A percentile compares a stretch with the other conserved stretches of the same genome.
phyloP scores from a whole-genome alignment of 2,888 invertebrate species.

The Acleris holmiana region DNA sequence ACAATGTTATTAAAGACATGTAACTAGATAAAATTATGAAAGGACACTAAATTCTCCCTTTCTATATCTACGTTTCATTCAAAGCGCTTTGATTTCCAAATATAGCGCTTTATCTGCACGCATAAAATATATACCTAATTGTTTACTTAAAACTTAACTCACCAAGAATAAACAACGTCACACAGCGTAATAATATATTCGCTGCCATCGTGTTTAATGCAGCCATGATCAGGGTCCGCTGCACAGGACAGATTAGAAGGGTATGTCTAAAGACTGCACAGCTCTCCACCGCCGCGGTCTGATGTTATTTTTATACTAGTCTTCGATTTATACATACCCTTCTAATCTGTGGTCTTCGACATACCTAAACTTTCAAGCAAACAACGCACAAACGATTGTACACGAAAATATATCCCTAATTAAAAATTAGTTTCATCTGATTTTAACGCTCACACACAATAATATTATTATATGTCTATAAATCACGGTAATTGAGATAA shows the following conservation, averaged over 20 bases:
- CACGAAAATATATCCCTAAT: slow-evolving; percentile 38
- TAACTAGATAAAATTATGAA: too few relatives aligned
- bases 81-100: slow-evolving; percentile 10
- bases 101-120: slow-evolving; percentile 19
- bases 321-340: slow-evolving; percentile 80
- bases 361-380: slow-evolving; percentile 76
- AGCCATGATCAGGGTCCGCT: slow-evolving; percentile 52
- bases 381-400: slow-evolving; percentile 70
- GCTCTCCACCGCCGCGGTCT: slow-evolving; percentile 67
- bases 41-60: too few relatives aligned
- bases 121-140: slow-evolving; percentile 15
- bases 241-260: too few relatives aligned
- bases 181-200: slow-evolving; percentile 51
- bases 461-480: slow-evolving; percentile 25
- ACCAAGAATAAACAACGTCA: slow-evolving; percentile 62
- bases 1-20: too few relatives aligned
- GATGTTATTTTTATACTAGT: slow-evolving; percentile 81
- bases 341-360: too few relatives aligned
- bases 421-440: slow-evolving; percentile 9
- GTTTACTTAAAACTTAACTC: slow-evolving; percentile 45
- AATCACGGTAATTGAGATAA: slow-evolving; percentile 36
- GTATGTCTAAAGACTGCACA: too few relatives aligned
- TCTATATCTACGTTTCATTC: not conserved
- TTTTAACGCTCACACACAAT: slow-evolving; percentile 24
- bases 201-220: slow-evolving; percentile 48